Conservation (phyloP, 2,113 vertebrate species). For the Lampris megalopsis region DNA sequence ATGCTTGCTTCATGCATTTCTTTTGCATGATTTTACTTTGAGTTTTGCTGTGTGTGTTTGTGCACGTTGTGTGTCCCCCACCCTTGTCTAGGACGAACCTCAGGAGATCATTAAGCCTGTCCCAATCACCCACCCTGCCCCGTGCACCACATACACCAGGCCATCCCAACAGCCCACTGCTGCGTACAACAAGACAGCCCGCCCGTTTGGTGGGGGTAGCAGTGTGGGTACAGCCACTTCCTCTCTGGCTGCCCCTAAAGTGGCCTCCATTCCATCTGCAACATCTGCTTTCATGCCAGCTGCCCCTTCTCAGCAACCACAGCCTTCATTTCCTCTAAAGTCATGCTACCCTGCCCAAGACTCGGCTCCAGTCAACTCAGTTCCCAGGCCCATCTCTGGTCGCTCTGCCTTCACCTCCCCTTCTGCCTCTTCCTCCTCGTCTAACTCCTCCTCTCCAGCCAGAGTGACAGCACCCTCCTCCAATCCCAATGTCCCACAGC, state of each 20-base stretch:
- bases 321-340: constrained; percentile 77
- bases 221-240: constrained; percentile 25
- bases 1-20: constrained; percentile 29
- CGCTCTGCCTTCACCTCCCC: constrained; percentile 67
- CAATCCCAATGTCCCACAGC: constrained; percentile 88
- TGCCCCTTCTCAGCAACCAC: constrained; percentile 75
- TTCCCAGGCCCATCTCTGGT: constrained; percentile 53
- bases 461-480: constrained; percentile 83
- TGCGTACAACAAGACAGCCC: constrained; percentile 94
- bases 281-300: constrained; percentile 94
- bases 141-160: constrained; percentile 76
- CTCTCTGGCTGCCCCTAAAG: constrained; percentile 82
- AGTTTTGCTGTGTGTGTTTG: constrained; percentile 62
- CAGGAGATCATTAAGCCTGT: constrained; percentile 96
- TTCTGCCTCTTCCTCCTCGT: constrained; percentile 74
- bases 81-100: constrained; percentile 86
- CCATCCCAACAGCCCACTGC: constrained; percentile 75
- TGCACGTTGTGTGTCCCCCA: constrained; percentile 79
- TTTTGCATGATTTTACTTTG: constrained; percentile 71
- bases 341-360: constrained; percentile 43
- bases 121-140: constrained; percentile 87
- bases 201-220: constrained; percentile 87
- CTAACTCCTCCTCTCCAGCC: constrained; percentile 82
- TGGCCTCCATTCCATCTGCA: constrained; percentile 94
- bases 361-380: constrained; percentile 51